A percentile compares a stretch with the other conserved stretches of the same genome.
phyloP scores from a whole-genome alignment of 1,140 invertebrate genomes.

The Drosophila truncata region DNA sequence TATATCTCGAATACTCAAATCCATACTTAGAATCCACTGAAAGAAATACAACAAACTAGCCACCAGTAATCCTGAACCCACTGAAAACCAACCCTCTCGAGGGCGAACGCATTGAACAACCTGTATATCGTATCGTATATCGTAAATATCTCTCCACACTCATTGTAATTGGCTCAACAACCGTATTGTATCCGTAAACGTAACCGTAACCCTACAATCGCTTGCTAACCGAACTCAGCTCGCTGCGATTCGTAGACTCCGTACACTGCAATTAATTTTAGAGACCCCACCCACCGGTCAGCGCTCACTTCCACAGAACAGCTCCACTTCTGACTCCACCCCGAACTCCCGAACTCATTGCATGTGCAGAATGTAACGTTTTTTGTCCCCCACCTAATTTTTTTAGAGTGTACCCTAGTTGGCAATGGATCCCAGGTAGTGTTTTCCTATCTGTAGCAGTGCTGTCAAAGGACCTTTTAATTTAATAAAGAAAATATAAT shows the following conservation, averaged over 20 bases:
- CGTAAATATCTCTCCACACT: slow-evolving; percentile 25
- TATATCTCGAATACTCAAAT: slow-evolving; percentile 29
- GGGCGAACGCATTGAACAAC: slow-evolving; percentile 67
- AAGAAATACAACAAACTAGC: slow-evolving; percentile 33
- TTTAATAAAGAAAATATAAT: neutral
- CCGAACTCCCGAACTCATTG: slow-evolving; percentile 44
- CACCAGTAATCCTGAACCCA: slow-evolving; percentile 23
- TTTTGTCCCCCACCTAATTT: slow-evolving; percentile 21
- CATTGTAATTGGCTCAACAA: slow-evolving; percentile 44
- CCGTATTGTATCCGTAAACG: slow-evolving; percentile 22
- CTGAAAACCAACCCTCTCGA: slow-evolving; percentile 28
- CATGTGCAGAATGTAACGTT: slow-evolving; percentile 50
- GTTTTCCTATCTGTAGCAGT: slow-evolving; percentile 4
- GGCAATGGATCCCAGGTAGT: slow-evolving; percentile 32
- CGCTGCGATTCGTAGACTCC: slow-evolving; percentile 46
- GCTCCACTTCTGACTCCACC: slow-evolving; percentile 45
- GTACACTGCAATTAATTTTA: slow-evolving; percentile 44
- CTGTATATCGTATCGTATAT: slow-evolving; percentile 51
- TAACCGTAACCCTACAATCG: slow-evolving; percentile 38
- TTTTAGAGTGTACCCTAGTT: slow-evolving; percentile 40
- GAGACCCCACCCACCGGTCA: slow-evolving; percentile 8
- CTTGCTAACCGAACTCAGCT: slow-evolving; percentile 48
- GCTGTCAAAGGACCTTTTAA: neutral
- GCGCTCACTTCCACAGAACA: slow-evolving; percentile 36
- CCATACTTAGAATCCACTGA: slow-evolving; percentile 56